phyloP scores from a whole-genome alignment of 1,140 invertebrate genomes.

The Philopotamus ludificatus region DNA sequence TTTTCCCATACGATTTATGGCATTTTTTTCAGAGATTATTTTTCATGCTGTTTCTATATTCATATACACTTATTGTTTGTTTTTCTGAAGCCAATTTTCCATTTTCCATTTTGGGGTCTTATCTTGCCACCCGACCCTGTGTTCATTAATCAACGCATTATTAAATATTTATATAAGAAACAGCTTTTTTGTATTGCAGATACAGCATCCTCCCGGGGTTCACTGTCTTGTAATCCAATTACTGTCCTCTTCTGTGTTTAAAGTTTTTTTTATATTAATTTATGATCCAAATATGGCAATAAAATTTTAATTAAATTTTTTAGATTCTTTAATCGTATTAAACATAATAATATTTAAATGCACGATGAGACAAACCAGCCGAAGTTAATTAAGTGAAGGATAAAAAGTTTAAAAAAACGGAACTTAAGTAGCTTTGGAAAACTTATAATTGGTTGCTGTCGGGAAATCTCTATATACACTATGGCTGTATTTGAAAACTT shows the following conservation, averaged over 20 bases:
- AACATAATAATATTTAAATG: no score
- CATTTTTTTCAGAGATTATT: no score
- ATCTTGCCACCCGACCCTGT: background rate
- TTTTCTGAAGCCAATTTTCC: background rate
- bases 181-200: background rate
- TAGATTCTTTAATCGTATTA: no score
- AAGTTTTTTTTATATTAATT: no score
- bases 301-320: no score
- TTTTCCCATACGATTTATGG: no score
- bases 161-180: background rate
- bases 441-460: slow-evolving; percentile 21
- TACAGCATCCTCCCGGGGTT: background rate
- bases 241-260: background rate
- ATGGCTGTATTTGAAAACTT: no score
- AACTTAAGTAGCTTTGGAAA: slow-evolving; percentile 16
- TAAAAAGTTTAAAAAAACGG: slow-evolving; percentile 6
- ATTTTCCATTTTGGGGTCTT: background rate
- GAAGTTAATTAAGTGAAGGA: slow-evolving; percentile 20
- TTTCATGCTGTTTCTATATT: no score
- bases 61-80: no score
- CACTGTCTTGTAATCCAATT: background rate
- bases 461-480: slow-evolving; percentile 10
- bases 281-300: no score
- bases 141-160: background rate
- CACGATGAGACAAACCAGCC: background rate